These are phyloP conservation scores for Gastracanthus pulcherrimus DNA, from an alignment of 2,888 invertebrate species.

Conservation along the genomic window DNA sequence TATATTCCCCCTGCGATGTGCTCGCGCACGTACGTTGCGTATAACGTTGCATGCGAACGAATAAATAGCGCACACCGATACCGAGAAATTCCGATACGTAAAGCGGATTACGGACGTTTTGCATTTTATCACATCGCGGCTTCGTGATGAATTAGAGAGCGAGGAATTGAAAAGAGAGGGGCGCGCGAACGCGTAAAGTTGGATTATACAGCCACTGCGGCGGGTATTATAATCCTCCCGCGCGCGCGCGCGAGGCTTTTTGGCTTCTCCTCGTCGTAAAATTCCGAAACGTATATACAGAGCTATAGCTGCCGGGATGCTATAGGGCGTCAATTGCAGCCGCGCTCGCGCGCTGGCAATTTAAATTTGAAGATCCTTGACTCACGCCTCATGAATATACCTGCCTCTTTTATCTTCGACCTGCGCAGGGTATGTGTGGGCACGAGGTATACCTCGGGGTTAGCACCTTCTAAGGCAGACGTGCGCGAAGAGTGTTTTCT, in stretches of 20 bases:
- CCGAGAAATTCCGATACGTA: constrained; percentile 23
- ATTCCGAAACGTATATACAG: background rate
- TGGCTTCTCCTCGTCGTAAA: constrained; percentile 36
- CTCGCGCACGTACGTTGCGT: too few relatives aligned
- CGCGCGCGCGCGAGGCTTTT: too few relatives aligned
- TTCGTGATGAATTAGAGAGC: constrained; percentile 35
- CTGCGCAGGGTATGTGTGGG: background rate
- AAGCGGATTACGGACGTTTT: background rate
- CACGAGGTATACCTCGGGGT: background rate
- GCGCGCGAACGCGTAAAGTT: too few relatives aligned
- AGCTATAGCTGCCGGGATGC: too few relatives aligned
- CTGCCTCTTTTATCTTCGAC: background rate
- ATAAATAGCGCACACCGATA: background rate
- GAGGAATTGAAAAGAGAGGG: constrained; percentile 14
- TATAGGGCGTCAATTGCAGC: constrained; percentile 27
- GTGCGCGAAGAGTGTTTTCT: too few relatives aligned
- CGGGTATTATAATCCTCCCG: constrained; percentile 5
- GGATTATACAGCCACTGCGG: too few relatives aligned
- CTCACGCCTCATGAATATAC: constrained; percentile 1
- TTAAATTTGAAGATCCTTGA: constrained; percentile 42
- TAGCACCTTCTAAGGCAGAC: too few relatives aligned
- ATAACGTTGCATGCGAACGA: background rate
- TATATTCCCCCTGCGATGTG: too few relatives aligned
- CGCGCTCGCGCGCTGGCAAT: background rate
- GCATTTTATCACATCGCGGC: constrained; percentile 16